A percentile compares a stretch with the other conserved stretches of the same genome.
Evolutionary conservation across 2,797 vertebrate species (phyloP).

Genomic region (Apodemus agrarius): DNA sequence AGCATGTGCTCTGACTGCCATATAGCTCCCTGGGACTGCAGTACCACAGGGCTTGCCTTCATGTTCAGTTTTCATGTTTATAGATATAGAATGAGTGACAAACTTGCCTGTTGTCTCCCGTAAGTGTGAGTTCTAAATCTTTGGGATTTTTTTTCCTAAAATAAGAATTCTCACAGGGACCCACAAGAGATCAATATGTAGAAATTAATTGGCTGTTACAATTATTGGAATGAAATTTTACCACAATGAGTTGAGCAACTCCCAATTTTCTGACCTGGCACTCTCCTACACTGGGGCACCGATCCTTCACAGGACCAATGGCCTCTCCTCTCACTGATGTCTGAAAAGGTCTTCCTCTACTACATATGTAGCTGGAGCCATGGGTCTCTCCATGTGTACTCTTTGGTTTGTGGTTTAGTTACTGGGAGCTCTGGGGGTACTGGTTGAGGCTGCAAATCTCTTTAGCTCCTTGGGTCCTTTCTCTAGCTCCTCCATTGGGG

Average conservation of each 20-base stretch:
- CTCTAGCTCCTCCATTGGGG: too few species aligned
- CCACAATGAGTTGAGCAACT: not conserved
- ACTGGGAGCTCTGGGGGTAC: too few species aligned
- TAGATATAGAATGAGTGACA: constrained; percentile 4
- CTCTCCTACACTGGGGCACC: too few species aligned
- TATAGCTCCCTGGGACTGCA: not conserved
- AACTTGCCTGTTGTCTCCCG: not conserved
- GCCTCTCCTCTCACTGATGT: too few species aligned
- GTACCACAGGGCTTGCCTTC: not conserved
- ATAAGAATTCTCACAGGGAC: not conserved
- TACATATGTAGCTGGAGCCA: too few species aligned
- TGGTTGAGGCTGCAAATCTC: too few species aligned
- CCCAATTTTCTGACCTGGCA: too few species aligned
- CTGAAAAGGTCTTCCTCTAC: too few species aligned
- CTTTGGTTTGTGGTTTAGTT: too few species aligned
- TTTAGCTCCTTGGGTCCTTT: too few species aligned
- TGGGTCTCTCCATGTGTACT: too few species aligned
- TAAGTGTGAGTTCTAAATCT: constrained; percentile 20
- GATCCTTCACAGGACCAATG: too few species aligned
- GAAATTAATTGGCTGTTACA: not conserved
- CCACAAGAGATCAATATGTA: not conserved
- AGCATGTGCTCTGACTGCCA: not conserved
- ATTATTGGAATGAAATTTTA: not conserved
- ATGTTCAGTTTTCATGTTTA: constrained; percentile 3
- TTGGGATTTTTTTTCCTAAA: not conserved